A percentile compares a stretch with the other conserved stretches of the same genome.
phyloP scores from a whole-genome alignment of 2,113 vertebrate genomes.

The Trichechus manatus region DNA sequence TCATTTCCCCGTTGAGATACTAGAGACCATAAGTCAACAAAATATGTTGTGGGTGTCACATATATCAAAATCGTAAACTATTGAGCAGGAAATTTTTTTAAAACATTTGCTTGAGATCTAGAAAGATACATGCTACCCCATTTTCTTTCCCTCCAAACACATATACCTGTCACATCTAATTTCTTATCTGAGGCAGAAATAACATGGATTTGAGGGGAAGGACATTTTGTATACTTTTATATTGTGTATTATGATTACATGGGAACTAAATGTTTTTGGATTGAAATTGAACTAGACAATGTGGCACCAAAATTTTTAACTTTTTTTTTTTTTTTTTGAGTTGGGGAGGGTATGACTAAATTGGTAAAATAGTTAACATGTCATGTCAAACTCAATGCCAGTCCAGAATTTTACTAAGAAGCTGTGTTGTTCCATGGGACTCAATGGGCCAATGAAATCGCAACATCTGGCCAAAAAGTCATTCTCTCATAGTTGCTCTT shows the following conservation, averaged over 20 bases:
- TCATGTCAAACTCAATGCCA: background rate
- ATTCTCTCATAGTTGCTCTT: background rate
- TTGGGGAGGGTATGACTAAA: background rate
- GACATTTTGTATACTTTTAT: background rate
- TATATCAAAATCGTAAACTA: background rate
- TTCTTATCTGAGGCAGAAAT: constrained; percentile 23
- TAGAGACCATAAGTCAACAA: background rate
- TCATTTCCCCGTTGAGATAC: background rate
- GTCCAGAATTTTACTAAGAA: background rate
- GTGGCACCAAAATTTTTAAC: background rate
- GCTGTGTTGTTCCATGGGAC: background rate
- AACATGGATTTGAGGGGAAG: background rate
- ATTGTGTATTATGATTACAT: background rate
- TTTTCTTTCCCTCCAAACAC: background rate
- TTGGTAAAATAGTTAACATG: background rate
- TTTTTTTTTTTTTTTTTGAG: background rate
- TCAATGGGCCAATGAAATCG: background rate
- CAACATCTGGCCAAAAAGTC: background rate
- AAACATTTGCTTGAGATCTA: background rate
- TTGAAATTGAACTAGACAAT: background rate
- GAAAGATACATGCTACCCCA: background rate
- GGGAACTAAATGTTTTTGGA: background rate
- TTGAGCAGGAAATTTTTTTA: background rate
- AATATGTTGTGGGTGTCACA: background rate
- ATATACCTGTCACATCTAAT: background rate